phyloP scores from a whole-genome alignment of 1,140 invertebrate genomes.

The Aphis craccivora region DNA sequence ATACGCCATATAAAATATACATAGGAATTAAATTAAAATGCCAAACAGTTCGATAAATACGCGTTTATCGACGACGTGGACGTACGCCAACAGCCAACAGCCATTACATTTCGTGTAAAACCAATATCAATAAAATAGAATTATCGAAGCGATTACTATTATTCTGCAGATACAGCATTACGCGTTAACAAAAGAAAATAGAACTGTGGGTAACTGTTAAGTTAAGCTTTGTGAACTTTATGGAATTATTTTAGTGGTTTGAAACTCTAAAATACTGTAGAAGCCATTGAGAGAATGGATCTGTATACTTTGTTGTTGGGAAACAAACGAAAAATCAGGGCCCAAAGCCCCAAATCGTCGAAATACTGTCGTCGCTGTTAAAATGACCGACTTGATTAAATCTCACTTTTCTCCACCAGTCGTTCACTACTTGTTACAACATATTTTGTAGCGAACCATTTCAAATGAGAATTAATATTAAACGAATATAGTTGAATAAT shows the following conservation, averaged over 20 bases:
- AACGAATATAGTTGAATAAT: neutral
- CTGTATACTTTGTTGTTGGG: neutral
- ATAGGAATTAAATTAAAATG: neutral
- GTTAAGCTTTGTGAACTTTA: neutral
- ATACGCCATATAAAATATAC: neutral
- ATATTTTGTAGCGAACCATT: neutral
- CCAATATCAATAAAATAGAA: constrained; percentile 3
- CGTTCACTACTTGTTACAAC: neutral
- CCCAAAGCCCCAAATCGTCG: neutral
- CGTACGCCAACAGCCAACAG: neutral
- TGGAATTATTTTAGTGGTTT: neutral
- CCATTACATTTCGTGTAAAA: neutral
- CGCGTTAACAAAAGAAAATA: neutral
- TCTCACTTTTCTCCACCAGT: neutral
- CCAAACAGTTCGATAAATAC: neutral
- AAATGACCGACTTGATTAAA: neutral
- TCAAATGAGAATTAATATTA: neutral
- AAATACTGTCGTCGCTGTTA: neutral
- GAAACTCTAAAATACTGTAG: neutral
- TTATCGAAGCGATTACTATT: neutral
- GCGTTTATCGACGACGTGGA: neutral
- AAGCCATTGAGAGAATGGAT: neutral
- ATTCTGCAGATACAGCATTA: neutral
- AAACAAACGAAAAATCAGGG: neutral
- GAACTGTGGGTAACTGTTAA: neutral